phyloP scores from a whole-genome alignment of 2,797 vertebrate genomes.

The Cyprinella venusta region DNA sequence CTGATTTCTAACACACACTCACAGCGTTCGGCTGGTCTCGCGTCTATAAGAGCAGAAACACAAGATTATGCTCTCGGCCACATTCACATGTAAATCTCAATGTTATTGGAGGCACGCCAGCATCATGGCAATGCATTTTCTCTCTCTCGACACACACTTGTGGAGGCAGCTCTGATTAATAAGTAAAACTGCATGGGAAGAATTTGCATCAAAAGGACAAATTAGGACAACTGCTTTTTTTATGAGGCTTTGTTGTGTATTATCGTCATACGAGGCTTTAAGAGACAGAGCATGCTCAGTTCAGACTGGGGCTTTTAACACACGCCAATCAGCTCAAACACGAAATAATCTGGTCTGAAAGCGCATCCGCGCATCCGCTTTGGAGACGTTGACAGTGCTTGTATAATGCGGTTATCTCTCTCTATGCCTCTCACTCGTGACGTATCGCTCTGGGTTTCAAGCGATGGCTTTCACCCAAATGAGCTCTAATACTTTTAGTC shows the following conservation, averaged over 20 bases:
- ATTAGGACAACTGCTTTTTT: constrained; percentile 9
- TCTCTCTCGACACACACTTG: not conserved
- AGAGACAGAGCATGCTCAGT: constrained; percentile 23
- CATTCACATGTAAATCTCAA: not conserved
- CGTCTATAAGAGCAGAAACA: not conserved
- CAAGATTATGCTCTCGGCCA: not conserved
- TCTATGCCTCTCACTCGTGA: constrained; percentile 61
- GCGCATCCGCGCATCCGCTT: constrained; percentile 64
- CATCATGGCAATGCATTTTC: not conserved
- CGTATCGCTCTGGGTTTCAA: constrained; percentile 42
- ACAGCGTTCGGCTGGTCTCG: not conserved
- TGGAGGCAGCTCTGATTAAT: not conserved
- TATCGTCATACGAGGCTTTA: not conserved
- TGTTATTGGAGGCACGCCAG: not conserved
- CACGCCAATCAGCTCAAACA: constrained; percentile 53
- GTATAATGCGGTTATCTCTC: constrained; percentile 63
- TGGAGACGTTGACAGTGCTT: constrained; percentile 69
- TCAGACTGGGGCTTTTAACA: constrained; percentile 22
- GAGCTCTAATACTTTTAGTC: constrained; percentile 29
- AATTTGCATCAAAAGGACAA: constrained; percentile 15
- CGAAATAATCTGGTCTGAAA: constrained; percentile 71
- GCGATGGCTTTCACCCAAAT: constrained; percentile 39
- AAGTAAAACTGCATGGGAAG: not conserved
- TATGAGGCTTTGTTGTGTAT: constrained; percentile 7
- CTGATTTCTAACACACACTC: not conserved